Evolutionary conservation across 2,113 vertebrate species (phyloP).

Genomic region (Stigmatopora nigra): DNA sequence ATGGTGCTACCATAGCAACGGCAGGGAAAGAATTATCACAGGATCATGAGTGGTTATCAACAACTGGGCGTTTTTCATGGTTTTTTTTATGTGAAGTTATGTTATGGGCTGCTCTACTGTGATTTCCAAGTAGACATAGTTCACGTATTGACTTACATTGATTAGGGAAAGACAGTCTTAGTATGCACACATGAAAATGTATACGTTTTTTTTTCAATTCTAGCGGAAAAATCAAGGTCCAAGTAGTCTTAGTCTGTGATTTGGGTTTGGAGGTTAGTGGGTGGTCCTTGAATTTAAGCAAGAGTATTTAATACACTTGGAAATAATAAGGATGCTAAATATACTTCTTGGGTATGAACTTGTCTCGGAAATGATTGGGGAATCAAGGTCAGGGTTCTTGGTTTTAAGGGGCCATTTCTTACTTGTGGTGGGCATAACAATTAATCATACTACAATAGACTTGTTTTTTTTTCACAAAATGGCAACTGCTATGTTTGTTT

Average conservation of each 20-base stretch:
- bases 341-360: neutral
- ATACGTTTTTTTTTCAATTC: neutral
- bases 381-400: neutral
- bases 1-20: slow-evolving; percentile 56
- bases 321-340: neutral
- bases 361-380: neutral
- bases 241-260: neutral
- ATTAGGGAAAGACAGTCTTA: too few species aligned
- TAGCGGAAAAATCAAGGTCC: neutral
- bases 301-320: neutral
- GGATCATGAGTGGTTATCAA: neutral
- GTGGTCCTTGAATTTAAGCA: neutral
- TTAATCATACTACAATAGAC: neutral
- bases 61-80: neutral
- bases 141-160: too few species aligned
- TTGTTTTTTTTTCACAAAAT: neutral
- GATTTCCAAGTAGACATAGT: too few species aligned
- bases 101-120: too few species aligned
- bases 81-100: too few species aligned
- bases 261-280: neutral
- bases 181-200: too few species aligned
- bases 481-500: neutral
- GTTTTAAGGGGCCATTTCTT: neutral
- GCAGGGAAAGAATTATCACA: slow-evolving; percentile 49
- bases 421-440: neutral